Percentiles rank a stretch among this genome's conserved stretches.
These are phyloP conservation scores for Drosophila arawakana DNA, from an alignment of 1,140 invertebrate species.

Conservation along the genomic window DNA sequence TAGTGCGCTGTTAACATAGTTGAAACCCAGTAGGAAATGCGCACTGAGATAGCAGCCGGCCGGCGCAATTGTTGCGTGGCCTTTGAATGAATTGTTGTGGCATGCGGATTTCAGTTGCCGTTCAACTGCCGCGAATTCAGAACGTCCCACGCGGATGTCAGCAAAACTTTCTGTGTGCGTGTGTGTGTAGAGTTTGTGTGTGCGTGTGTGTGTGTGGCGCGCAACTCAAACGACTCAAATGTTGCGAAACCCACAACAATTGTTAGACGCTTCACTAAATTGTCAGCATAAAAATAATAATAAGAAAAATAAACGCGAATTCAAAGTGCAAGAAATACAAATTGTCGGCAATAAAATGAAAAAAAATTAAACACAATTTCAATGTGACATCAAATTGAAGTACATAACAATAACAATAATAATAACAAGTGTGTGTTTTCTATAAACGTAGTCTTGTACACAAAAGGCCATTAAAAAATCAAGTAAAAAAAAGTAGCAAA, in stretches of 20 bases:
- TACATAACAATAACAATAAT: conserved; percentile 19
- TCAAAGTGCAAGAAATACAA: neutral
- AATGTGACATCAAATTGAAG: conserved; percentile 13
- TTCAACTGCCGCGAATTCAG: conserved; percentile 70
- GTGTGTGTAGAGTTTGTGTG: no score
- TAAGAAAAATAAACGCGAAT: neutral
- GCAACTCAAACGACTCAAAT: conserved; percentile 16
- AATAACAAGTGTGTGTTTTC: conserved; percentile 17
- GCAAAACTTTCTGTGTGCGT: neutral
- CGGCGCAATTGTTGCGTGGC: conserved; percentile 68
- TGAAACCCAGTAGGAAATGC: conserved; percentile 31
- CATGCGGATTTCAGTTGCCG: conserved; percentile 69
- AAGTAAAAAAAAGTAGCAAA: neutral
- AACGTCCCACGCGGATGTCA: conserved; percentile 52
- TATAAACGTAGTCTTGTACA: conserved; percentile 9
- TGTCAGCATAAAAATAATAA: conserved; percentile 2
- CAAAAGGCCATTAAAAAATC: conserved; percentile 9
- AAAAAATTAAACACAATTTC: conserved; percentile 16
- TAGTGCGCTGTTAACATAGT: conserved; percentile 5
- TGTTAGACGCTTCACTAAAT: conserved; percentile 13
- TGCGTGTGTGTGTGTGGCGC: conserved; percentile 12
- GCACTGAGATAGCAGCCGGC: conserved; percentile 24
- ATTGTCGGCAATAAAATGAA: conserved; percentile 6
- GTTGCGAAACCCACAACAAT: conserved; percentile 9
- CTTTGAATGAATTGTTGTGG: conserved; percentile 52